phyloP scores from a whole-genome alignment of 2,888 invertebrate genomes.

The Pycnomerus fuliginosus region DNA sequence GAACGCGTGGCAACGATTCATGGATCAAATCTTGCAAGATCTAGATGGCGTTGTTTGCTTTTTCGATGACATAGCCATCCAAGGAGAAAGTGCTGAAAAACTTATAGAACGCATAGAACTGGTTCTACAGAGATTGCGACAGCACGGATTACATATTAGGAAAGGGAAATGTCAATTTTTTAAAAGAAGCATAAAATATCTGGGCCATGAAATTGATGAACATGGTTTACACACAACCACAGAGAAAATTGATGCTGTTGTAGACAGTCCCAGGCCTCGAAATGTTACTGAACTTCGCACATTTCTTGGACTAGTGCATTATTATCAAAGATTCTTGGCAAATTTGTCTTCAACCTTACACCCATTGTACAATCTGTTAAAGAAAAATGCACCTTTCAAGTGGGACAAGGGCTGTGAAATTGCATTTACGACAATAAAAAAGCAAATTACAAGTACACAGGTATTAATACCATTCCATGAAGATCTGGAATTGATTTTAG shows the following conservation, averaged over 20 bases:
- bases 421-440: background rate
- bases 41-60: conserved; percentile 36
- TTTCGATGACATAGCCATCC: conserved; percentile 39
- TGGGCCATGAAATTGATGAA: background rate
- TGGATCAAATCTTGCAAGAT: conserved; percentile 37
- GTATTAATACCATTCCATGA: conserved; percentile 33
- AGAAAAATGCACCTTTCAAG: background rate
- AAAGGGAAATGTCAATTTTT: conserved; percentile 4
- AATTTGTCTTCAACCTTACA: conserved; percentile 3
- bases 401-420: conserved; percentile 3
- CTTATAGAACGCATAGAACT: conserved; percentile 1
- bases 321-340: conserved; percentile 6
- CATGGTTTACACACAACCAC: background rate
- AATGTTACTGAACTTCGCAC: conserved; percentile 4
- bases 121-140: background rate
- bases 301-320: conserved; percentile 3
- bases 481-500: conserved; percentile 32
- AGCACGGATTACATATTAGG: conserved; percentile 4
- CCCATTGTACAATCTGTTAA: conserved; percentile 2
- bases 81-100: conserved; percentile 25
- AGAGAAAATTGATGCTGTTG: conserved; percentile 3
- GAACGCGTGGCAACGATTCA: conserved; percentile 36
- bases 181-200: background rate
- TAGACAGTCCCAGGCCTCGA: background rate
- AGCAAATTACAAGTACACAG: conserved; percentile 27